Base-by-base conservation (phyloP, 2,797 vertebrate genomes). In the Linurgus olivaceus region DNA sequence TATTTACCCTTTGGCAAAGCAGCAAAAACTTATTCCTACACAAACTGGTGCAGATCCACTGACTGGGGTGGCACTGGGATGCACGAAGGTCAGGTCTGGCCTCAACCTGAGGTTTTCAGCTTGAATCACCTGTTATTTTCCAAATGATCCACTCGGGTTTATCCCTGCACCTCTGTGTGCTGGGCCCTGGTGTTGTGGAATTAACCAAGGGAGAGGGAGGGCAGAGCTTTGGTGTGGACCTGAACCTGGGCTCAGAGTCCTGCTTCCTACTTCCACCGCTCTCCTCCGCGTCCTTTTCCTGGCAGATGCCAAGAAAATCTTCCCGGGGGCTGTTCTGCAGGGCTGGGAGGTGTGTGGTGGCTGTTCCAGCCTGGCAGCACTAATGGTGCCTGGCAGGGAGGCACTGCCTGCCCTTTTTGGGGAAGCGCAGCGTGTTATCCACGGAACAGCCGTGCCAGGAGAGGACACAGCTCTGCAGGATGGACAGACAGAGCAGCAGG, bases 81-180 rank as follows among this genome's bases (percentile, higher is more conserved):
- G 37, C 12, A 10, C 29, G 2, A 7, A 57, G 13, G 24, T 54
- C 72, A 52, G 21, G 52, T 38, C 6, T 42, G 40, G 38, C 23
- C 37, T 75, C 10, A 2, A 17, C 19, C 31, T 2, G 0, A 35
- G 65, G 25, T 70, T 72, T 88, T 58, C 65, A 58, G 35, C 79
- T 52, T n/a, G n/a, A 84, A 33, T 55, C 31, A 5, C 33, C 37
- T 29, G 3, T 17, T 40, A 28, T 57, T 61, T 86, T 65, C 68
- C 76, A 59, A 75, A 23, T 11, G 35, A n/a, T 25, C 8, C 24
- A 9, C 37, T 44, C 29, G 25, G 37, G 26, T 72, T 37, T 37
- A 13, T 11, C 44, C 40, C 28, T 16, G 28, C 33, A 33, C 0
- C 0, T 50, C 54, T 51, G 28, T 8, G 48, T 13, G 28, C 63